Conservation (phyloP, 2,888 invertebrate species). For the Chrysopilus asiliformis region DNA sequence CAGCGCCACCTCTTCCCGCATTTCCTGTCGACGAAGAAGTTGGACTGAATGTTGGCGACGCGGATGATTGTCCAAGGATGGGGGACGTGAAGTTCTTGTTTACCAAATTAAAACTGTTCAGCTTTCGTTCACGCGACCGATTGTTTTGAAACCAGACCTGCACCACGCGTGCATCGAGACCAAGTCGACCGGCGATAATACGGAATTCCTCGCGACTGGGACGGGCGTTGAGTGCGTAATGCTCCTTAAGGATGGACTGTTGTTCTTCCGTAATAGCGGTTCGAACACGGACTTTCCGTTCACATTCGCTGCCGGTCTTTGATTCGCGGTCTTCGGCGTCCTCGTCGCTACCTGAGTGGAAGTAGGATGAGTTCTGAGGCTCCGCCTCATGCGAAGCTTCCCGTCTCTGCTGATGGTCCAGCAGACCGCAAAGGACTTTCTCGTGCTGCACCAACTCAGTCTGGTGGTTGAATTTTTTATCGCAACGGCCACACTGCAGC, state of each 20-base stretch:
- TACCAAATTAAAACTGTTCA: constrained; percentile 35
- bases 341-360: constrained; percentile 45
- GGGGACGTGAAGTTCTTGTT: constrained; percentile 23
- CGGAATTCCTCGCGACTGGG: constrained; percentile 90
- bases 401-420: constrained; percentile 51
- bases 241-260: constrained; percentile 72
- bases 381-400: constrained; percentile 24
- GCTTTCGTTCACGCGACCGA: constrained; percentile 71
- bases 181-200: constrained; percentile 66
- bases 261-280: constrained; percentile 93
- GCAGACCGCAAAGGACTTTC: constrained; percentile 44
- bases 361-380: constrained; percentile 14
- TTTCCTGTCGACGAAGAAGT: constrained; percentile 6
- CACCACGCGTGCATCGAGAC: constrained; percentile 64
- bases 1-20: constrained; percentile 16
- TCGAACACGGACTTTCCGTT: constrained; percentile 76
- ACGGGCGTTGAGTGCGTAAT: constrained; percentile 80
- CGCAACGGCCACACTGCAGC: constrained; percentile 45
- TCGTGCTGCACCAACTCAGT: constrained; percentile 58
- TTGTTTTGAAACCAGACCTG: constrained; percentile 97
- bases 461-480: constrained; percentile 43
- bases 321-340: constrained; percentile 43
- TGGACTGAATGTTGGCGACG: constrained; percentile 15
- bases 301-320: constrained; percentile 45
- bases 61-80: constrained; percentile 5